Conservation (phyloP, 2,113 vertebrate genomes). For the Chaetodon trifascialis region DNA sequence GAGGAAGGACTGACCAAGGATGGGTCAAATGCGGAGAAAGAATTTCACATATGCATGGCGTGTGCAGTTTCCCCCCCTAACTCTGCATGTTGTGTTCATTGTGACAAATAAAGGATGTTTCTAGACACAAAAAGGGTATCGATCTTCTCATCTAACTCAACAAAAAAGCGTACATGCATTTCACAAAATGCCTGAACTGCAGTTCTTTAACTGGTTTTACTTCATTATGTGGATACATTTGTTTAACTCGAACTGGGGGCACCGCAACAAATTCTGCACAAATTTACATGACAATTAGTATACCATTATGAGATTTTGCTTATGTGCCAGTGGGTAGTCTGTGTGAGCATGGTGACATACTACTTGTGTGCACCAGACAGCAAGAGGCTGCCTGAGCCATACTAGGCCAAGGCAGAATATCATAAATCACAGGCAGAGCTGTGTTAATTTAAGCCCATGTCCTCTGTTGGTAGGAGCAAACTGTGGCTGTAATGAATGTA, state of each 20-base stretch:
- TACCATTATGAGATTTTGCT: not conserved
- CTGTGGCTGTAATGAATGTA: conserved; percentile 33
- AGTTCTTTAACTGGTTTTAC: not conserved
- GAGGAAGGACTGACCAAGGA: too few species aligned
- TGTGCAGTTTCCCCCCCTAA: too few species aligned
- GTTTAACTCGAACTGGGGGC: not conserved
- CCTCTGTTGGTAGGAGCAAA: conserved; percentile 33
- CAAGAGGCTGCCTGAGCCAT: conserved; percentile 13
- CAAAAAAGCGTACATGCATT: not conserved
- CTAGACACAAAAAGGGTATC: not conserved
- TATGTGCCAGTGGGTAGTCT: not conserved
- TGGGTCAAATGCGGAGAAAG: too few species aligned
- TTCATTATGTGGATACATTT: not conserved
- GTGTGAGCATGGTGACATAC: not conserved
- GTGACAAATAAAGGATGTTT: too few species aligned
- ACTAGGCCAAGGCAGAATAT: conserved; percentile 29
- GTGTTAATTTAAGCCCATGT: conserved; percentile 54
- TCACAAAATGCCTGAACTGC: not conserved
- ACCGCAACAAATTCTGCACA: not conserved
- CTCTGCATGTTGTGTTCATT: too few species aligned
- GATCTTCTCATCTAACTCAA: not conserved
- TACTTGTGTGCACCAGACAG: conserved; percentile 1
- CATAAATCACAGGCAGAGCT: conserved; percentile 52
- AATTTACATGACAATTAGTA: not conserved
- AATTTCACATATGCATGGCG: too few species aligned